Conservation (phyloP, 2,888 invertebrate species). For the Drosophila percnosoma region DNA sequence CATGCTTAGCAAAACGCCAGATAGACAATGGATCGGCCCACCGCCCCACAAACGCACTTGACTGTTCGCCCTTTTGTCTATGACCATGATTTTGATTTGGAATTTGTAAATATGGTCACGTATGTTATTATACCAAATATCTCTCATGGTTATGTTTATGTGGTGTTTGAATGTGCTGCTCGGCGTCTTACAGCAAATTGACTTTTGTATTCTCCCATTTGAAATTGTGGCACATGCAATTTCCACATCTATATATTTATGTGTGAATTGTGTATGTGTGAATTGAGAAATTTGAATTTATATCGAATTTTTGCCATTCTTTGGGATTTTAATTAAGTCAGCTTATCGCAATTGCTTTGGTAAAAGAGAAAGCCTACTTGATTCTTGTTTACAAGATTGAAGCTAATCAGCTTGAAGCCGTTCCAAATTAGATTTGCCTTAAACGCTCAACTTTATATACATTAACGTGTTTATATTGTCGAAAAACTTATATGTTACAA, state of each 20-base stretch:
- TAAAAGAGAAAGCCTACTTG: constrained; percentile 35
- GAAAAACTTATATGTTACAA: neutral
- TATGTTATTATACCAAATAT: constrained; percentile 79
- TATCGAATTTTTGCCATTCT: constrained; percentile 61
- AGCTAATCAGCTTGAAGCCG: constrained; percentile 10
- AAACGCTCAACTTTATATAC: neutral
- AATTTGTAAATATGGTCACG: constrained; percentile 80
- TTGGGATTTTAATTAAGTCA: constrained; percentile 68
- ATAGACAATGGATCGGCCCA: constrained; percentile 56
- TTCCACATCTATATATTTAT: constrained; percentile 24
- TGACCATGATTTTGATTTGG: constrained; percentile 69
- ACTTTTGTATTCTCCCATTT: constrained; percentile 72
- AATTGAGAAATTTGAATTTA: constrained; percentile 75
- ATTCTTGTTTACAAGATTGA: constrained; percentile 17
- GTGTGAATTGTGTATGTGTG: constrained; percentile 19
- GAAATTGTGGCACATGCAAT: constrained; percentile 58
- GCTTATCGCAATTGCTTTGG: constrained; percentile 59
- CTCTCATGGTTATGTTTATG: constrained; percentile 77
- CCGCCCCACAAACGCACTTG: constrained; percentile 20
- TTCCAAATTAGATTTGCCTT: constrained; percentile 1
- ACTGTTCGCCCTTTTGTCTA: constrained; percentile 29
- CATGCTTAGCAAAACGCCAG: constrained; percentile 61
- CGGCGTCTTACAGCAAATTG: constrained; percentile 69
- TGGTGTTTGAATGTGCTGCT: constrained; percentile 33
- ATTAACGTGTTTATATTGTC: neutral